phyloP scores from a whole-genome alignment of 2,797 vertebrate species.

The Orestias chungarensis region DNA sequence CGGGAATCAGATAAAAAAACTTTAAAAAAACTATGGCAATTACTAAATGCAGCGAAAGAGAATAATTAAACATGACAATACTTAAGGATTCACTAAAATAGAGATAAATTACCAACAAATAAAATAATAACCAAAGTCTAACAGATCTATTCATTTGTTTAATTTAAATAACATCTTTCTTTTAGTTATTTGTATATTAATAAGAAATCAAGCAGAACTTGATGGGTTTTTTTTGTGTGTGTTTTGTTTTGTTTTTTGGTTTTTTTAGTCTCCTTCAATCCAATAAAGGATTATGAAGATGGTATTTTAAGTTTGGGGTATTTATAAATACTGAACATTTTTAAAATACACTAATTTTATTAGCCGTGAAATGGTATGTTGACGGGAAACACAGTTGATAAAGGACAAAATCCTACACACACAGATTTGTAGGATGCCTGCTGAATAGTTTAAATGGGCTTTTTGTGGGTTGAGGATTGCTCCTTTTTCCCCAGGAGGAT shows the following conservation, averaged over 20 bases:
- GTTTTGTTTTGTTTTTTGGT: too few relatives aligned
- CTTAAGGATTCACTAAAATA: not conserved
- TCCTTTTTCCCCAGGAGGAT: conserved; percentile 34
- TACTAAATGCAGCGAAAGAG: not conserved
- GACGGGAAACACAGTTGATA: conserved; percentile 28
- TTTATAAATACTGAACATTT: conserved; percentile 27
- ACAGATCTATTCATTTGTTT: not conserved
- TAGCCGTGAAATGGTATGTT: conserved; percentile 12
- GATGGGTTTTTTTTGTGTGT: too few relatives aligned
- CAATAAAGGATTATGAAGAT: conserved; percentile 19
- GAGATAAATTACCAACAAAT: conserved; percentile 1
- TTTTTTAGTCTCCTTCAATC: not conserved
- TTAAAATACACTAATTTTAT: conserved; percentile 10
- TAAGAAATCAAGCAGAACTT: conserved; percentile 7
- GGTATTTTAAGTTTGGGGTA: conserved; percentile 22
- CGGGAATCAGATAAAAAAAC: not conserved
- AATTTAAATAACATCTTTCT: not conserved
- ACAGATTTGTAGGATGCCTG: conserved; percentile 36
- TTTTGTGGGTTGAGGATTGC: conserved; percentile 38
- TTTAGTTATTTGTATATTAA: conserved; percentile 9
- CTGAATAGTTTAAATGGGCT: conserved; percentile 46
- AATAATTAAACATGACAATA: not conserved
- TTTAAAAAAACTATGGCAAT: not conserved
- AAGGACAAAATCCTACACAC: conserved; percentile 28
- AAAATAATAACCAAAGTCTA: conserved; percentile 7